phyloP scores from a whole-genome alignment of 30 jellyfish, hydroid and myxozoan species.

The Turritopsis rubra region DNA sequence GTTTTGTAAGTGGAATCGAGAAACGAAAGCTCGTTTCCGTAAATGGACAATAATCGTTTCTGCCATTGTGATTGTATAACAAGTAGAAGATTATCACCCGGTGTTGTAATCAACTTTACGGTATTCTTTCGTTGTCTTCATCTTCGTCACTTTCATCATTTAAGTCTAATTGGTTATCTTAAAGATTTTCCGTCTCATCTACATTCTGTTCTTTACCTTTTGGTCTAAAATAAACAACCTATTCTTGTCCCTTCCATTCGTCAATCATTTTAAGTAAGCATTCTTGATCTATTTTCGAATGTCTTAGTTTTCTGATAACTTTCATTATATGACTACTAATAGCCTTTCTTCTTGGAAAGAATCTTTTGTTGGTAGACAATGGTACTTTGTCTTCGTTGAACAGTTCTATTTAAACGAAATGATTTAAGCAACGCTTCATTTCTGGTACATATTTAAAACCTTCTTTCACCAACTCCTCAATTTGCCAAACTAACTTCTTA shows the following conservation, averaged over 20 bases:
- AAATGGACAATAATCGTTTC: slow-evolving; percentile 24
- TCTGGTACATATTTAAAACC: neutral
- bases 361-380: neutral
- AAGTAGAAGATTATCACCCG: slow-evolving; percentile 30
- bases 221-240: neutral
- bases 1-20: slow-evolving; percentile 43
- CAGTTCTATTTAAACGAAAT: neutral
- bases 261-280: neutral
- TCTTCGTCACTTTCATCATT: neutral
- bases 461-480: neutral
- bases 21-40: slow-evolving; percentile 46
- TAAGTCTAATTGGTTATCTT: neutral
- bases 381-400: too few species aligned
- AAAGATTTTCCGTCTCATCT: neutral
- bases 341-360: slow-evolving; percentile 6
- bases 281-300: slow-evolving; percentile 3
- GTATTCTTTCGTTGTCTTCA: neutral
- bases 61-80: slow-evolving; percentile 43
- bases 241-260: neutral
- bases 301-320: neutral
- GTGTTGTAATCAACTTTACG: neutral
- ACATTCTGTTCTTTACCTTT: neutral
- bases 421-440: neutral
- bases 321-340: neutral
- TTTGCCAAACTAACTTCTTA: neutral